phyloP scores from a whole-genome alignment of 2,797 vertebrate species.

The Diplodus sargus region DNA sequence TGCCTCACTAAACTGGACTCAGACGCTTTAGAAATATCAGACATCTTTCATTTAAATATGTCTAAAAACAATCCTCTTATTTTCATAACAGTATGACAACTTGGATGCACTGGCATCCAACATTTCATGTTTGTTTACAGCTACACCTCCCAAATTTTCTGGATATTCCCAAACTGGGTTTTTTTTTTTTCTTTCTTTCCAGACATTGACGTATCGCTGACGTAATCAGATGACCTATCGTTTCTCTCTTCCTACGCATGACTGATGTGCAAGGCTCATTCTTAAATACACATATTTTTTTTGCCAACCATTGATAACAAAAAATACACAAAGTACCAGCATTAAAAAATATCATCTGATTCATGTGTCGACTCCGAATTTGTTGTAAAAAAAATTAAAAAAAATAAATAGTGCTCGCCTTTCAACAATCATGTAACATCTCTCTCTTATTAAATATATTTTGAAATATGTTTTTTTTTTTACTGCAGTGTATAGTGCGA shows the following conservation, averaged over 20 bases:
- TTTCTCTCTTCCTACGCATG: conserved; percentile 64
- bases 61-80: background rate
- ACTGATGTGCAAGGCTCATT: conserved; percentile 26
- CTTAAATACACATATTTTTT: background rate
- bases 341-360: background rate
- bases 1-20: background rate
- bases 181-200: conserved; percentile 8
- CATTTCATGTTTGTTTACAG: conserved; percentile 13
- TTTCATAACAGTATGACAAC: background rate
- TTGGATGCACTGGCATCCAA: too few relatives aligned
- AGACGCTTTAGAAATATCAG: background rate
- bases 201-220: conserved; percentile 79
- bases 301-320: background rate
- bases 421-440: background rate
- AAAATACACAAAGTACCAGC: background rate
- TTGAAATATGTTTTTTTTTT: background rate
- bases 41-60: background rate
- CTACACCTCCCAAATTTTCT: conserved; percentile 49
- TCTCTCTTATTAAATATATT: background rate
- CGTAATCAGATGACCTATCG: conserved; percentile 74
- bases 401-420: background rate
- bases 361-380: background rate
- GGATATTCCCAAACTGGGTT: conserved; percentile 55
- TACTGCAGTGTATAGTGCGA: background rate
- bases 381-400: background rate